Conservation (phyloP, 2,113 vertebrate species). For the Tachuris rubrigastra region DNA sequence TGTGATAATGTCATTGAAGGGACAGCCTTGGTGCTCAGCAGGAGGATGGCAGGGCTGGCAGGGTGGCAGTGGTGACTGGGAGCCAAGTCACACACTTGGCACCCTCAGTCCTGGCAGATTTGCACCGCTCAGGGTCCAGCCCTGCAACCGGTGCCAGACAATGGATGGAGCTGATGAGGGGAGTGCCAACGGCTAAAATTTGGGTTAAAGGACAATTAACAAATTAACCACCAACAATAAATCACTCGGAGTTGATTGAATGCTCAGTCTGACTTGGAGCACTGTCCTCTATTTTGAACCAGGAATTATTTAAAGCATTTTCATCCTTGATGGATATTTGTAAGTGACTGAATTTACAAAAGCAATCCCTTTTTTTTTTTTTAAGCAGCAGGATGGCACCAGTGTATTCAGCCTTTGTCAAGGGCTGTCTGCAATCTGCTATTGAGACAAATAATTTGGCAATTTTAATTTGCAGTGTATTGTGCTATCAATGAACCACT, state of each 20-base stretch:
- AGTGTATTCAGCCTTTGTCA: neutral
- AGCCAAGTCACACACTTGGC: neutral
- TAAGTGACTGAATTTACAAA: neutral
- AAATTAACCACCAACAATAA: neutral
- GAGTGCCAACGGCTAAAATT: neutral
- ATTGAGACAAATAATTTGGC: neutral
- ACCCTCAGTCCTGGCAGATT: neutral
- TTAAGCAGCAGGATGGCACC: neutral
- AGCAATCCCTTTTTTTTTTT: neutral
- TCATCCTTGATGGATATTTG: neutral
- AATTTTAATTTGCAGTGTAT: neutral
- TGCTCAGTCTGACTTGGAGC: neutral
- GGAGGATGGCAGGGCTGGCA: neutral
- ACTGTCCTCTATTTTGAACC: neutral
- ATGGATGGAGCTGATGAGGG: neutral
- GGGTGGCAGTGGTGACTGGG: neutral
- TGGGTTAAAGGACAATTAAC: neutral
- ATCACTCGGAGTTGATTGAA: neutral
- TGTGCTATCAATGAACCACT: neutral
- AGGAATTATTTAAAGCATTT: neutral
- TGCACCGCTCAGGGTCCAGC: neutral
- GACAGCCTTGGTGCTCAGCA: neutral
- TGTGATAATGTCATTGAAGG: fast-evolving
- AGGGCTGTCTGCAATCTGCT: neutral
- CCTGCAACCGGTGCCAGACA: neutral